Conservation (phyloP, 2,797 vertebrate genomes). For the Saguinus oedipus region DNA sequence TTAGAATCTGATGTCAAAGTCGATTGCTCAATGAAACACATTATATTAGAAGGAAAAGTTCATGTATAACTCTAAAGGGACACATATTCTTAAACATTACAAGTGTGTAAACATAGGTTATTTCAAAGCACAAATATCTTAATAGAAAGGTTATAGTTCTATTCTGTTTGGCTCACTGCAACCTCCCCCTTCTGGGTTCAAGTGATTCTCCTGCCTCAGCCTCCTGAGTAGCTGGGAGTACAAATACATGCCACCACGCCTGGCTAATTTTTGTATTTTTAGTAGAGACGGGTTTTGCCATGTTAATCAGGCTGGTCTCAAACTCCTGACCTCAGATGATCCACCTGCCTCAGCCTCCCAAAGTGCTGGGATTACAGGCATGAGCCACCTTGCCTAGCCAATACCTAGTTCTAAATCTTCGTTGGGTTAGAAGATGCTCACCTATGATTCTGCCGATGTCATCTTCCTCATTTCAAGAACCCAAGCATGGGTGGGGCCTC, state of each 20-base stretch:
- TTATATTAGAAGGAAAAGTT: not conserved
- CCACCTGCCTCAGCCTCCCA: not conserved
- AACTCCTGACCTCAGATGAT: not conserved
- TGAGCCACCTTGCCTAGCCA: not conserved
- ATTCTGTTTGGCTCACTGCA: not conserved
- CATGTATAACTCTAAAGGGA: not conserved
- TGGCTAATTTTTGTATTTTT: not conserved
- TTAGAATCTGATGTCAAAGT: constrained; percentile 34
- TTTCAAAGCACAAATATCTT: not conserved
- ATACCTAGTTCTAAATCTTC: not conserved
- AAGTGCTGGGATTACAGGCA: not conserved
- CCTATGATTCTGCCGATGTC: not conserved
- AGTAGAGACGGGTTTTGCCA: not conserved
- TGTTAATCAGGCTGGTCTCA: not conserved
- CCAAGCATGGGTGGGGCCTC: not conserved
- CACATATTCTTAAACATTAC: not conserved
- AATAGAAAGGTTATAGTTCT: not conserved
- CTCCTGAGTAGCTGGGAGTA: not conserved
- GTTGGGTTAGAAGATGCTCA: not conserved
- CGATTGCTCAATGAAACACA: not conserved
- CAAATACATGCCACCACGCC: not conserved
- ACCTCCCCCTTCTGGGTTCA: not conserved
- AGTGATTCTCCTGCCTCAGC: not conserved
- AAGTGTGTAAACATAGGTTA: not conserved
- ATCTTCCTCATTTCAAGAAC: not conserved